Base-by-base conservation (phyloP, 2,888 invertebrate species). In the Trichacis sp. region DNA sequence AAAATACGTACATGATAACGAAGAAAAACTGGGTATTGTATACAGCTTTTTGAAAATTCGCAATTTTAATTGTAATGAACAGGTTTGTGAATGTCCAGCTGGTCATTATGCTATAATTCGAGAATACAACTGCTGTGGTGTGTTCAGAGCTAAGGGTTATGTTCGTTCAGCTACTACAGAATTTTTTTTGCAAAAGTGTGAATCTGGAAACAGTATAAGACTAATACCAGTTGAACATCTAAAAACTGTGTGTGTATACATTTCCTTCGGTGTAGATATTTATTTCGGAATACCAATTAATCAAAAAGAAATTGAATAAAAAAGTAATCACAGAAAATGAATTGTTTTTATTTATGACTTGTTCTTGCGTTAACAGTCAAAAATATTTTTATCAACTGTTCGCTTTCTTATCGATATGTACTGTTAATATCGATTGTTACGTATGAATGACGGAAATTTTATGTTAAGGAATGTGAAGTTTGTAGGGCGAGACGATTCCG, bases 31-130 rank as follows among this genome's bases (percentile, higher is more conserved):
- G 3, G 58, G 63, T 11, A 15, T 48, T 9, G 19, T 64, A 1
- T 1, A 58, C 30, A 53, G 43, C 46, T 58, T 64, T 20, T 19
- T 64, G n/a, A 64, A 43, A 54, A 17, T 58, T 18, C 4, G 4
- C 2, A 15, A 53, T n/a, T 59, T 45, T 19, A 36, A 52, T 38
- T 64, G 64, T 29, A 12, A 1, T 14, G n/a, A n/a, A n/a, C n/a
- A n/a, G n/a, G n/a, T n/a, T n/a, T n/a, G n/a, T n/a, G n/a, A n/a
- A n/a, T 45, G 45, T 11, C 45, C 19, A 6, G 6, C 2, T 6
- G 2, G 1, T 5, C 14, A 20, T 45, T 45, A 18, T 19, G 45
- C 45, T 19, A 8, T 45, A 18, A 45, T 45, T 45, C 20, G 17
- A 45, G 17, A 2, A 19, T 19, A 2, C n/a, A 3, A 6, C 19